Conservation (phyloP, 2,113 vertebrate species). For the Tachuris rubrigastra region DNA sequence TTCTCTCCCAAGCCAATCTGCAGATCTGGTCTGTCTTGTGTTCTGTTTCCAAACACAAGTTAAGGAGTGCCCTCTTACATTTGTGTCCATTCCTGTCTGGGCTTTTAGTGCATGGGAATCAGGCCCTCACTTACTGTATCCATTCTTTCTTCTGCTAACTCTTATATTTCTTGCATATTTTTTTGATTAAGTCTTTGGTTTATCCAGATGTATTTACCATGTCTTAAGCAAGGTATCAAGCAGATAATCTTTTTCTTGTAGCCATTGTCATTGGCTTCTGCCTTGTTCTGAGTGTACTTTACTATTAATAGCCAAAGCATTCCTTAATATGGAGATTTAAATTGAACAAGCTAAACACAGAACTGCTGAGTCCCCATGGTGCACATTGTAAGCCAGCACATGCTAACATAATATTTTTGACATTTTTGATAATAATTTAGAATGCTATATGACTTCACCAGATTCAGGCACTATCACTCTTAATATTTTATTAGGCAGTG, state of each 20-base stretch:
- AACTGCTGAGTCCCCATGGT: not conserved
- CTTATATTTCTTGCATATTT: not conserved
- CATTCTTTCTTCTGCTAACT: not conserved
- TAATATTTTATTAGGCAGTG: not conserved
- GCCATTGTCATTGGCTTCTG: not conserved
- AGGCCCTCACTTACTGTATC: rapidly evolving
- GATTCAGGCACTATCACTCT: not conserved
- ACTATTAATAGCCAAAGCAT: not conserved
- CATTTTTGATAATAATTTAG: not conserved
- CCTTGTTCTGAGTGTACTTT: not conserved
- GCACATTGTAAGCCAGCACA: not conserved
- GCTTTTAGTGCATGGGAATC: not conserved
- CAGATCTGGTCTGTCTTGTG: not conserved
- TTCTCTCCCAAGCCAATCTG: not conserved
- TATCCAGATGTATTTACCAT: not conserved
- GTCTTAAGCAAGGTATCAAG: not conserved
- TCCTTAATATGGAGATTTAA: not conserved
- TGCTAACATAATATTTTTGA: not conserved
- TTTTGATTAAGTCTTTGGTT: not conserved
- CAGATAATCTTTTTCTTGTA: not conserved
- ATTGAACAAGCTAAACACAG: not conserved
- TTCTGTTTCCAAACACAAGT: not conserved
- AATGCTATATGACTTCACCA: not conserved
- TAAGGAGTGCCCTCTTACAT: not conserved
- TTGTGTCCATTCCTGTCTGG: not conserved